Conservation (phyloP, 2,797 vertebrate species). For the Chromis chromis region DNA sequence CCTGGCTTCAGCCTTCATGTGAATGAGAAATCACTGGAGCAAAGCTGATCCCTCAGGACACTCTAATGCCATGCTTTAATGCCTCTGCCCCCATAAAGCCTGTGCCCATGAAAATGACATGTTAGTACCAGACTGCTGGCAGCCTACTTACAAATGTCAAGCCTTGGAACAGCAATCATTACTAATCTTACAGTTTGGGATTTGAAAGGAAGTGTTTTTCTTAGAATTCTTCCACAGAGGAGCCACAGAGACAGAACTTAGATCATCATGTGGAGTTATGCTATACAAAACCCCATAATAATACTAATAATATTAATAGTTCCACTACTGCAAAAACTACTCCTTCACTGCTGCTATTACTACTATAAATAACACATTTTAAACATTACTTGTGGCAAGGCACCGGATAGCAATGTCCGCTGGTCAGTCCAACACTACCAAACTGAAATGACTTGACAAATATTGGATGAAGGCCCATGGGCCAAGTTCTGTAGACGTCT, state of each 20-base stretch:
- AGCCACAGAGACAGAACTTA: background rate
- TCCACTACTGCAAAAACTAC: background rate
- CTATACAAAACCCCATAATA: background rate
- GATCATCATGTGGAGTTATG: background rate
- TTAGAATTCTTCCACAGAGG: background rate
- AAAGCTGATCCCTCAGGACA: conserved; percentile 47
- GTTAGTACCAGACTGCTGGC: conserved; percentile 20
- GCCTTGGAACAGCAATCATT: conserved; percentile 4
- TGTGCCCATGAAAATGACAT: conserved; percentile 18
- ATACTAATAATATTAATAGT: background rate
- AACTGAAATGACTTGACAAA: background rate
- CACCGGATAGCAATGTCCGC: background rate
- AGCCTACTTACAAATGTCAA: conserved; percentile 20
- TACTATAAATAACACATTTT: background rate
- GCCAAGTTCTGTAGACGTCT: background rate
- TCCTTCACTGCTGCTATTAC: background rate
- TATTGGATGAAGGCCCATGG: background rate
- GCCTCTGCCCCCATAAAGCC: conserved; percentile 21
- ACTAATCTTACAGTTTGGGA: conserved; percentile 4
- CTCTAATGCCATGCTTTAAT: conserved; percentile 29
- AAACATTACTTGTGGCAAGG: background rate
- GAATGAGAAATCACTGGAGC: conserved; percentile 45
- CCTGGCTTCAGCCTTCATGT: conserved; percentile 3
- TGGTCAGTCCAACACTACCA: background rate
- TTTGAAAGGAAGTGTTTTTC: background rate